Base-by-base conservation (phyloP, 1,140 invertebrate species). In the Drosophila burlai region DNA sequence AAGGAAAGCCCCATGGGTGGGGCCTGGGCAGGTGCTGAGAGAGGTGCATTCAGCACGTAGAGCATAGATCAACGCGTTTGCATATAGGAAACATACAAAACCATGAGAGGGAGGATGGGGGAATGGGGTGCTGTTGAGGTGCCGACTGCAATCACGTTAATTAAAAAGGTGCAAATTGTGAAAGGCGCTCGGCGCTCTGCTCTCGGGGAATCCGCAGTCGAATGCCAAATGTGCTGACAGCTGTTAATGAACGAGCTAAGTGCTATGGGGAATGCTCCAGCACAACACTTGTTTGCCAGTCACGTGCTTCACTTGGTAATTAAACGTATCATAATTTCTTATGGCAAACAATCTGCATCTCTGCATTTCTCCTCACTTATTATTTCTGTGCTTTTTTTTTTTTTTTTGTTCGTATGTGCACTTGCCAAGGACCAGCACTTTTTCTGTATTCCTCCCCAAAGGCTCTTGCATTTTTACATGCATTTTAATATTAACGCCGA, bases 101-200 rank as follows among this genome's bases (percentile, higher is more conserved):
- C 29, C 36, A 57, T 8, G 11, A 13, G 6, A 11, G 15, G 46
- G 13, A 24, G 57, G 34, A 9, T 16, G 21, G 81, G 47, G 42
- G 45, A 36, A 6, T n/a, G 55, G 52, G 52, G 54, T 24, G 52
- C 21, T 55, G 52, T 57, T 31, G 69, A 65, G 77, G 61, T 81
- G 65, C 61, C 59, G 66, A 80, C 85, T 91, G 91, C 91, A 92
- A 92, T 92, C 91, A 89, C 91, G 91, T 92, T 92, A 92, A 92
- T 92, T 92, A 92, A 92, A 92, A 92, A 92, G 91, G 91, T 92
- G 91, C 91, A 92, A 92, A 92, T 91, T 92, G 91, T 92, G 90
- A 92, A 91, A 87, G 49, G 85, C 72, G 80, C 63, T 63, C 42
- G 38, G 38, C 6, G 42, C 42, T 49, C 54, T 43, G 69, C 46